phyloP scores from a whole-genome alignment of 1,140 invertebrate species.

The Halyomorpha halys region DNA sequence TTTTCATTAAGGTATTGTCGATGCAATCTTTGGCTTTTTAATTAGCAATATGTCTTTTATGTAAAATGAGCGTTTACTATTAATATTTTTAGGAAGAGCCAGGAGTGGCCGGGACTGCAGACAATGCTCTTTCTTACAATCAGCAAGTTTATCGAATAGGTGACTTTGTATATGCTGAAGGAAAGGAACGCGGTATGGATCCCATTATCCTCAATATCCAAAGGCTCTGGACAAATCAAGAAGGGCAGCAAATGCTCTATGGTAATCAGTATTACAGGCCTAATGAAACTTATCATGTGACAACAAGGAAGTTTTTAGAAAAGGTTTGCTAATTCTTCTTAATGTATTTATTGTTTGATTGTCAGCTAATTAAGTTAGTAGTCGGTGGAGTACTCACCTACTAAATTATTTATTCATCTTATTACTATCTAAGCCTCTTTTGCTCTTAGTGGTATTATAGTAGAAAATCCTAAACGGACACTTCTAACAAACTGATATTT shows the following conservation, averaged over 20 bases:
- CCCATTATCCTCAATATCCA: constrained; percentile 83
- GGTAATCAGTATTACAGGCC: constrained; percentile 79
- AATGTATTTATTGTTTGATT: too few species aligned
- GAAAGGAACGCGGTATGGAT: constrained; percentile 65
- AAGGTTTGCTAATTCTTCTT: constrained; percentile 38
- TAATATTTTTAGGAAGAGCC: constrained; percentile 24
- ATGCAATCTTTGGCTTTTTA: not conserved
- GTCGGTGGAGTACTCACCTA: too few species aligned
- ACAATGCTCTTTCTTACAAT: constrained; percentile 33
- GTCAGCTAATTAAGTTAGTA: too few species aligned
- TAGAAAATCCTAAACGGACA: too few species aligned
- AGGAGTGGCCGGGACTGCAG: constrained; percentile 29
- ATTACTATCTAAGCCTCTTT: too few species aligned
- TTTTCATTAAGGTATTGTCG: constrained; percentile 17
- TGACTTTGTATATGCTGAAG: constrained; percentile 84
- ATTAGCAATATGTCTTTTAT: not conserved
- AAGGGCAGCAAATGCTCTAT: constrained; percentile 77
- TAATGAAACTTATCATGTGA: constrained; percentile 90
- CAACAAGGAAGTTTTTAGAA: constrained; percentile 88
- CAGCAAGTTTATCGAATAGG: constrained; percentile 66
- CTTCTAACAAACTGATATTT: too few species aligned
- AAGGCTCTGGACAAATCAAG: constrained; percentile 70
- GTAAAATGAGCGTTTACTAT: not conserved
- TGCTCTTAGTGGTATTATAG: too few species aligned
- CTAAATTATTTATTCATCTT: too few species aligned